Percentiles rank a stretch among this genome's conserved stretches.
These are phyloP conservation scores for Volucella inanis DNA, from an alignment of 2,888 invertebrate species.

Conservation along the genomic window DNA sequence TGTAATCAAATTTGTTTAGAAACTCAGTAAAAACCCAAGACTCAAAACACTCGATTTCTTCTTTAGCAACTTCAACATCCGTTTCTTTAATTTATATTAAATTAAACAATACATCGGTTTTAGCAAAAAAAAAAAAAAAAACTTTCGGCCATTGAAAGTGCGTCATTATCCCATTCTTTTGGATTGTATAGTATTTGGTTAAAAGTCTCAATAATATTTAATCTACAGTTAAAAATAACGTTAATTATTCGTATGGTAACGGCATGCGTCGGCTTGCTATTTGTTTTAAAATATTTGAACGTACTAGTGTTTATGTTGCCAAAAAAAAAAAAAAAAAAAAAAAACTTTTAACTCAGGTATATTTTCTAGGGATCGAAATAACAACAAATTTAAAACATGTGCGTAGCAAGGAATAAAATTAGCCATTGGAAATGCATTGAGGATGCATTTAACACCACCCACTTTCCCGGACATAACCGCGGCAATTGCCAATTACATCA, in stretches of 20 bases:
- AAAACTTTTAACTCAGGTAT: too few relatives aligned
- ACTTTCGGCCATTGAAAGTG: conserved; percentile 34
- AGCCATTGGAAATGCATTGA: conserved; percentile 34
- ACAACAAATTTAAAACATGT: conserved; percentile 31
- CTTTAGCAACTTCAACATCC: too few relatives aligned
- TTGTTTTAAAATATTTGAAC: too few relatives aligned
- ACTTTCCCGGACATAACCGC: conserved; percentile 33
- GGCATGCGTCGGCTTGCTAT: too few relatives aligned
- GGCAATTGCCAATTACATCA: conserved; percentile 38
- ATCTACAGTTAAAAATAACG: too few relatives aligned
- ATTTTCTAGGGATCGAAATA: conserved; percentile 15
- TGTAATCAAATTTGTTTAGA: conserved; percentile 2
- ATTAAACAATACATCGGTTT: conserved; percentile 23
- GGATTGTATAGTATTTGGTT: too few relatives aligned
- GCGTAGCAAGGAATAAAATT: conserved; percentile 22
- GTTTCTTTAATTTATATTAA: conserved; percentile 28
- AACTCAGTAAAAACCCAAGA: too few relatives aligned
- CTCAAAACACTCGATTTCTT: too few relatives aligned
- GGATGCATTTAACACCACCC: conserved; percentile 21
- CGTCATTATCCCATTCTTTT: too few relatives aligned
- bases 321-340: too few relatives aligned
- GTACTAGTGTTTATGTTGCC: too few relatives aligned
- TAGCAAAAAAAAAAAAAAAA: not conserved
- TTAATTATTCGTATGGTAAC: too few relatives aligned
- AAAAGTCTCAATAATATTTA: conserved; percentile 44